Conservation (phyloP, 2,113 vertebrate species). For the Rhodinocichla rosea region DNA sequence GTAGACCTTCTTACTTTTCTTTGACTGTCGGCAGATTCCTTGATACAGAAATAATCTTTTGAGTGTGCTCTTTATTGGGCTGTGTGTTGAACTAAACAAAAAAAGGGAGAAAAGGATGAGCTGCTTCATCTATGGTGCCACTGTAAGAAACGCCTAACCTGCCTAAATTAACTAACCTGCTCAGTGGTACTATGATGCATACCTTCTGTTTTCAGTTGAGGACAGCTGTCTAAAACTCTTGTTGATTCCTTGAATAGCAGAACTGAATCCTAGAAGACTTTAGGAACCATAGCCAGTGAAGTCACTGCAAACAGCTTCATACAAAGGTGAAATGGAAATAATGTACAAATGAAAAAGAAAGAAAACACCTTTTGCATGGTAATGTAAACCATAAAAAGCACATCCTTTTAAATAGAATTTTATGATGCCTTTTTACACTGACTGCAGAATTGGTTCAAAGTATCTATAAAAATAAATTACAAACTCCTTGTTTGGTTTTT, state of each 20-base stretch:
- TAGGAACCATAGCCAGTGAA: not conserved
- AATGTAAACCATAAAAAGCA: constrained; percentile 22
- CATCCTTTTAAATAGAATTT: constrained; percentile 34
- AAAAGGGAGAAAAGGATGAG: not conserved
- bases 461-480: constrained; percentile 36
- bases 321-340: not conserved
- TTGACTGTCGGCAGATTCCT: not conserved
- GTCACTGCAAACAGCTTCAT: not conserved
- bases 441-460: constrained; percentile 6
- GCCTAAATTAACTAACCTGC: not conserved
- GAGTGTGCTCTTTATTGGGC: not conserved
- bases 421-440: constrained; percentile 19
- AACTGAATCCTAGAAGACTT: not conserved
- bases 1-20: not conserved
- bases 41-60: not conserved
- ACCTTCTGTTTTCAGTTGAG: not conserved
- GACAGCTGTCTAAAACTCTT: not conserved
- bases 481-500: constrained; percentile 33
- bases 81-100: not conserved
- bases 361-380: not conserved
- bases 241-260: not conserved
- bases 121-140: not conserved
- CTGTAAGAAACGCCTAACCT: not conserved
- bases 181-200: not conserved
- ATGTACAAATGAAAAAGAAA: not conserved